Evolutionary conservation across 2,888 invertebrate genomes (phyloP).

Genomic region (Dynastes tityus): DNA sequence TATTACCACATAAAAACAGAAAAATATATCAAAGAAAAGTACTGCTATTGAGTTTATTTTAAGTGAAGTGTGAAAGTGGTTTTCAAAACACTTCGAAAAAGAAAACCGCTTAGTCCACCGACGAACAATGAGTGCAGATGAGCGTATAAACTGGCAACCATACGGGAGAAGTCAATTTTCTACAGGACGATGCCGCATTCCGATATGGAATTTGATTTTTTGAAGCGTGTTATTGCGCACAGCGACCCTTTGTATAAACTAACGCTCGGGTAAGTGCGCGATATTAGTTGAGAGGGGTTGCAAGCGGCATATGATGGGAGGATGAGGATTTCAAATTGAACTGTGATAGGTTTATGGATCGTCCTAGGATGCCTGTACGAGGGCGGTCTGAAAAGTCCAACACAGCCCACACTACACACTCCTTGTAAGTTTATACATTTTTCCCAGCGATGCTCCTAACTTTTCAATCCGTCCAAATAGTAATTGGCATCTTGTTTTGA

Average conservation of each 20-base stretch:
- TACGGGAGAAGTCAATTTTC: constrained; percentile 14
- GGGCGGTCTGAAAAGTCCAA: too few relatives aligned
- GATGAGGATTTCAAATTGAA: constrained; percentile 14
- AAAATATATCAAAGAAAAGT: too few relatives aligned
- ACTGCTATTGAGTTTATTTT: neutral
- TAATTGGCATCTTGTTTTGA: too few relatives aligned
- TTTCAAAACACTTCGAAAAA: neutral
- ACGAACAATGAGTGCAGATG: constrained; percentile 15
- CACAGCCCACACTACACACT: too few relatives aligned
- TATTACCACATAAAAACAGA: too few relatives aligned
- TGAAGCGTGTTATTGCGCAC: constrained; percentile 9
- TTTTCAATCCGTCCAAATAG: too few relatives aligned
- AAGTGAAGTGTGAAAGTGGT: constrained; percentile 2
- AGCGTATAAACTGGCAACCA: neutral
- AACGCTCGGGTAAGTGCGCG: constrained; percentile 4
- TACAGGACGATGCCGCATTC: neutral
- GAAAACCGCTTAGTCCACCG: constrained; percentile 5
- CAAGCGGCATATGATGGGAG: neutral
- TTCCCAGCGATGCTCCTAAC: too few relatives aligned
- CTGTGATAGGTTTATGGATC: constrained; percentile 3
- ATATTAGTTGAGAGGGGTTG: constrained; percentile 8
- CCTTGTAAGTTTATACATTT: too few relatives aligned
- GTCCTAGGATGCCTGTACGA: neutral
- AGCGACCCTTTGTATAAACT: neutral
- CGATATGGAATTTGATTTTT: constrained; percentile 19